phyloP scores from a whole-genome alignment of 2,113 vertebrate genomes.

The Sinocyclocheilus grahami region DNA sequence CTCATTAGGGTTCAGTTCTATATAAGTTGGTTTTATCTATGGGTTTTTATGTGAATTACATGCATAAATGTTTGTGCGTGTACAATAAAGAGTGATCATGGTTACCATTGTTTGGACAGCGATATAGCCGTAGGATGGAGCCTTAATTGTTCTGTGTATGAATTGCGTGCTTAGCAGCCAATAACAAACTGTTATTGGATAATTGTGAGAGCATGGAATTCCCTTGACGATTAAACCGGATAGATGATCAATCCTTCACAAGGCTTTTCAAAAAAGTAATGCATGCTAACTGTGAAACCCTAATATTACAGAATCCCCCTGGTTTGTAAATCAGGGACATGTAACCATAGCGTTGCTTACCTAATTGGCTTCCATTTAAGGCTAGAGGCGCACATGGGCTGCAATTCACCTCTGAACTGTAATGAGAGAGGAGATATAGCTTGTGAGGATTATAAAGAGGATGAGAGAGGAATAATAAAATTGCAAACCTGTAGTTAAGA shows the following conservation, averaged over 20 bases:
- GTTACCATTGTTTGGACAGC: not conserved
- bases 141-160: constrained; percentile 19
- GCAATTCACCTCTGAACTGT: constrained; percentile 17
- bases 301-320: constrained; percentile 41
- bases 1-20: not conserved
- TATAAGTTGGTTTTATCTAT: no score
- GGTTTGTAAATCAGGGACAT: constrained; percentile 22
- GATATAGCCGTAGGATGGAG: not conserved
- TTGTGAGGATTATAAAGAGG: constrained; percentile 26
- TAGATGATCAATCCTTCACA: constrained; percentile 21
- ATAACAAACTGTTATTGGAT: constrained; percentile 31
- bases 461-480: not conserved
- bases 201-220: constrained; percentile 20
- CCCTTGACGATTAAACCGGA: constrained; percentile 32
- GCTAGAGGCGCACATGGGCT: not conserved
- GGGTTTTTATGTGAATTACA: not conserved
- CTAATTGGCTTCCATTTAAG: constrained; percentile 26
- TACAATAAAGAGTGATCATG: not conserved
- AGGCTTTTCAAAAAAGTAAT: constrained; percentile 42
- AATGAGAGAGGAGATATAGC: constrained; percentile 13
- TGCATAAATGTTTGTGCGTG: not conserved
- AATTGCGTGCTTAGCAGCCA: constrained; percentile 13
- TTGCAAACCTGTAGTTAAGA: not conserved
- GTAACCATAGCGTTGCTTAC: not conserved
- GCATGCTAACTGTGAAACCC: constrained; percentile 3